These are phyloP conservation scores for Pogonocichla stellata DNA, from an alignment of 2,113 vertebrate genomes.

Conservation along the genomic window DNA sequence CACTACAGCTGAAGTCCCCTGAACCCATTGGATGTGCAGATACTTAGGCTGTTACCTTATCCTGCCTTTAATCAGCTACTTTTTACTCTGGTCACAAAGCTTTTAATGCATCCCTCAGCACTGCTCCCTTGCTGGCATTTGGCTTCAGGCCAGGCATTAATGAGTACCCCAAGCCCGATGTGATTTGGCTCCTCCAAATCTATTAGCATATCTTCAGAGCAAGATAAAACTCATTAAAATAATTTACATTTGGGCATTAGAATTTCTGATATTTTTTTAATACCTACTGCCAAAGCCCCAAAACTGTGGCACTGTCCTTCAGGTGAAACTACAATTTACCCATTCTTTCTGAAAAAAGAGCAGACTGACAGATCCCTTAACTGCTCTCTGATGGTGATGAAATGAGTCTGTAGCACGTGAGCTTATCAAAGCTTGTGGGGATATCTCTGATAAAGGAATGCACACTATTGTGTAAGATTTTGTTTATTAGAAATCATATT, in stretches of 20 bases:
- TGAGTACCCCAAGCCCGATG: not conserved
- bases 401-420: not conserved
- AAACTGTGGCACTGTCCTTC: not conserved
- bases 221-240: conserved; percentile 41
- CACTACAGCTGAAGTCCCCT: not conserved
- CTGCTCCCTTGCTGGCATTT: not conserved
- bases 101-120: not conserved
- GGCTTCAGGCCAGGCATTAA: conserved; percentile 24
- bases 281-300: not conserved
- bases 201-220: conserved; percentile 47
- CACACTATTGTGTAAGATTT: not conserved
- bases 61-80: not conserved
- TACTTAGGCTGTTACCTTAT: not conserved
- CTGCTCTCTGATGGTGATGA: not conserved
- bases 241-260: conserved; percentile 5
- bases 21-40: not conserved
- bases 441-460: not conserved
- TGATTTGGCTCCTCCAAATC: conserved; percentile 5
- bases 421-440: not conserved
- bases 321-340: not conserved
- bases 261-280: not conserved
- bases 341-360: not conserved
- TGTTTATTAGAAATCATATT: not conserved
- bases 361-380: not conserved
- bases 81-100: not conserved